phyloP scores from a whole-genome alignment of 2,888 invertebrate species.

The Amphipoea oculea region DNA sequence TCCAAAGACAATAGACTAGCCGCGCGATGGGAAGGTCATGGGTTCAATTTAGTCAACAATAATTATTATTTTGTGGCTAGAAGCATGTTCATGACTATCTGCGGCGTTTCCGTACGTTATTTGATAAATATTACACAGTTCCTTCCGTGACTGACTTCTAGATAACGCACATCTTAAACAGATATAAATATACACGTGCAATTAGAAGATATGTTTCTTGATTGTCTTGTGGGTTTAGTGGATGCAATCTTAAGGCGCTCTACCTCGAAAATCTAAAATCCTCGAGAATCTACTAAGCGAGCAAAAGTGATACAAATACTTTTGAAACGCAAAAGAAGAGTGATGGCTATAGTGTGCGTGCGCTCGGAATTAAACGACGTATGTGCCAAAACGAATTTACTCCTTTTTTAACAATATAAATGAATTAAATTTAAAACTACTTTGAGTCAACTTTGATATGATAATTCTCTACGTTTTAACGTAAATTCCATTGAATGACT shows the following conservation, averaged over 20 bases:
- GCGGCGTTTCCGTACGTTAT: not conserved
- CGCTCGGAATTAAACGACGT: too few relatives aligned
- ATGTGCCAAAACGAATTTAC: too few relatives aligned
- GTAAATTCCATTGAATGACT: too few relatives aligned
- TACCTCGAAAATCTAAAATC: too few relatives aligned
- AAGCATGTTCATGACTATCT: conserved; percentile 1
- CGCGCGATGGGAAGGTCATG: conserved; percentile 47
- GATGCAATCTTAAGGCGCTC: not conserved
- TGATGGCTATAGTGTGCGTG: too few relatives aligned
- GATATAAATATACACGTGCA: not conserved
- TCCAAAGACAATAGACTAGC: conserved; percentile 41
- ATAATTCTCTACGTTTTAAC: too few relatives aligned
- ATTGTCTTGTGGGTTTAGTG: not conserved
- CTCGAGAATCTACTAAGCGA: too few relatives aligned
- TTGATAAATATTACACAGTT: not conserved
- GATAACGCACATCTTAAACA: not conserved
- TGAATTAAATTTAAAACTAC: too few relatives aligned
- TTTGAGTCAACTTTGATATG: too few relatives aligned
- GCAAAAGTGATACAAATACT: too few relatives aligned
- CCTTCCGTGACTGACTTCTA: not conserved
- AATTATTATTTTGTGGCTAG: conserved; percentile 18
- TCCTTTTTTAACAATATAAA: too few relatives aligned
- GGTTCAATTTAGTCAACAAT: conserved; percentile 20
- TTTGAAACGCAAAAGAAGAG: too few relatives aligned
- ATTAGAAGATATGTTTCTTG: not conserved